A percentile compares a stretch with the other conserved stretches of the same genome.
phyloP scores from a whole-genome alignment of 2,797 vertebrate genomes.

The Sphenodon punctatus region DNA sequence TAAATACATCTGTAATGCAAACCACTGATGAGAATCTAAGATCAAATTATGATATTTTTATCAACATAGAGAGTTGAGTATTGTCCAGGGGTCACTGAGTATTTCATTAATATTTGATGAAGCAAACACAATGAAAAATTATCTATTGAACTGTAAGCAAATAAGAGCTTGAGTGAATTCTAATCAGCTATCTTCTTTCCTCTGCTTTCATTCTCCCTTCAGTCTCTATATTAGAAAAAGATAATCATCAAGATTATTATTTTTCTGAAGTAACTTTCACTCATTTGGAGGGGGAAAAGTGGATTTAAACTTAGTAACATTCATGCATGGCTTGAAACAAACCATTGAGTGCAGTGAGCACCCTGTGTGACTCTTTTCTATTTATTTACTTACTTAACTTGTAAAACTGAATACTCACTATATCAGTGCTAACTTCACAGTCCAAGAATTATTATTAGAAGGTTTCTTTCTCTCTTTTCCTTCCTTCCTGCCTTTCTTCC shows the following conservation, averaged over 20 bases:
- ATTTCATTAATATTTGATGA: neutral
- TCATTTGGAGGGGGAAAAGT: no score
- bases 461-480: no score
- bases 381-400: no score
- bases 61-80: neutral
- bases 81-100: neutral
- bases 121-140: slow-evolving; percentile 8
- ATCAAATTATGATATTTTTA: neutral
- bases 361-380: no score
- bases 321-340: no score
- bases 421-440: no score
- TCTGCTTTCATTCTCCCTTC: neutral
- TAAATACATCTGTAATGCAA: neutral
- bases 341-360: no score
- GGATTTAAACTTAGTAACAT: no score
- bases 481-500: no score
- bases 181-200: neutral
- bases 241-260: neutral
- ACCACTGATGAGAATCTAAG: neutral
- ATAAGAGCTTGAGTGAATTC: neutral
- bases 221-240: neutral
- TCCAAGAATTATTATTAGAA: no score
- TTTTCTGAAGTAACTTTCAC: neutral
- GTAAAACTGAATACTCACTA: no score
- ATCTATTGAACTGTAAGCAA: neutral